These are phyloP conservation scores for Steinernema scapterisci DNA, from an alignment of 2,888 invertebrate species.

Conservation along the genomic window DNA sequence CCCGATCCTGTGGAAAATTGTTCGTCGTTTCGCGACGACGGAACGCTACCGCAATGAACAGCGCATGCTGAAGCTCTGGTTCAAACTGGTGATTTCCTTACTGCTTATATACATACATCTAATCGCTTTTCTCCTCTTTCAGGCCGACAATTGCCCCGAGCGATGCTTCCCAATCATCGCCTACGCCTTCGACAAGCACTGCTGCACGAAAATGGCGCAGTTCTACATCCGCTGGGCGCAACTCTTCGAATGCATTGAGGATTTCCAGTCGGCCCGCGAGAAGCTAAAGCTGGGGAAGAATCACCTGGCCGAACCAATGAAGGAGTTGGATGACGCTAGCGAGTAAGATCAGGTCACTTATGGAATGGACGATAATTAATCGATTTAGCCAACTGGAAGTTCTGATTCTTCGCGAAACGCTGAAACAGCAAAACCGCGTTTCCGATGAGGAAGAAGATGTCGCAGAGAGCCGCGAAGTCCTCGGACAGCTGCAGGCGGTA, in stretches of 20 bases:
- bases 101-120: no score
- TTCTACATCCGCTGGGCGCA: conserved; percentile 49
- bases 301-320: neutral
- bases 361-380: neutral
- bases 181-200: conserved; percentile 47
- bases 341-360: neutral
- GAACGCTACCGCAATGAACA: conserved; percentile 47
- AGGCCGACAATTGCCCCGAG: conserved; percentile 24
- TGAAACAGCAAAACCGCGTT: neutral
- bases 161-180: conserved; percentile 52
- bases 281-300: conserved; percentile 5
- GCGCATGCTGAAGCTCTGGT: conserved; percentile 47
- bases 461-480: neutral
- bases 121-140: neutral
- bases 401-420: neutral
- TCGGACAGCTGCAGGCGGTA: neutral
- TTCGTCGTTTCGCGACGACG: conserved; percentile 38
- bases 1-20: conserved; percentile 46
- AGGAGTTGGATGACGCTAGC: conserved; percentile 1
- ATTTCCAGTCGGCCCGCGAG: neutral
- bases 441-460: neutral
- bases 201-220: conserved; percentile 45
- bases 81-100: conserved; percentile 34
- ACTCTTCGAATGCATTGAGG: neutral
- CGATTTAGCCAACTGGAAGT: neutral